These are phyloP conservation scores for Aphaenogaster ashmeadi DNA, from an alignment of 1,140 invertebrate species.

Conservation along the genomic window DNA sequence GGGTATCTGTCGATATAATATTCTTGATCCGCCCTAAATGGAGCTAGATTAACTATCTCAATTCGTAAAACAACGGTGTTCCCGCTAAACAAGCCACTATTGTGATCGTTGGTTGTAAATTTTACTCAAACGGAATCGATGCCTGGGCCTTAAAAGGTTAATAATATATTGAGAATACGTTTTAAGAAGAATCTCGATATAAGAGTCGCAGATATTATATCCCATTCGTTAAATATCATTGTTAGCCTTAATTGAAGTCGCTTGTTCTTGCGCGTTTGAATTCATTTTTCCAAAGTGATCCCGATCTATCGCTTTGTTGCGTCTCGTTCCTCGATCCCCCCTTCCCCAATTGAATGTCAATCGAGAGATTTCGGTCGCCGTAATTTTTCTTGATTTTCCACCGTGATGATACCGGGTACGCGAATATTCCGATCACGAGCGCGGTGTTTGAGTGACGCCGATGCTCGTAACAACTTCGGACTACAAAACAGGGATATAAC, in stretches of 20 bases:
- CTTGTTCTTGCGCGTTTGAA: not conserved
- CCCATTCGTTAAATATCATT: not conserved
- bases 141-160: no score
- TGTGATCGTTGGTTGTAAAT: no score
- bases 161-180: not conserved
- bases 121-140: no score
- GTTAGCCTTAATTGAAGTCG: not conserved
- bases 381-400: constrained; percentile 30
- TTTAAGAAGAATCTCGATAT: not conserved
- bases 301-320: not conserved
- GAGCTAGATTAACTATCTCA: no score
- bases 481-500: constrained; percentile 60
- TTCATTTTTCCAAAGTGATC: not conserved
- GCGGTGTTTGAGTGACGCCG: constrained; percentile 52
- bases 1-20: no score
- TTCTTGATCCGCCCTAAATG: no score
- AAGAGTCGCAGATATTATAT: not conserved
- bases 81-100: no score
- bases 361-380: not conserved
- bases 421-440: constrained; percentile 52
- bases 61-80: no score
- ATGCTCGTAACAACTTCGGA: constrained; percentile 57
- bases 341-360: not conserved
- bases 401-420: constrained; percentile 8
- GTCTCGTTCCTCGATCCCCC: not conserved